Evolutionary conservation across 2,113 vertebrate genomes (phyloP), one percentile per base, ranked within the genome.

Genomic region (Caretta caretta): DNA sequence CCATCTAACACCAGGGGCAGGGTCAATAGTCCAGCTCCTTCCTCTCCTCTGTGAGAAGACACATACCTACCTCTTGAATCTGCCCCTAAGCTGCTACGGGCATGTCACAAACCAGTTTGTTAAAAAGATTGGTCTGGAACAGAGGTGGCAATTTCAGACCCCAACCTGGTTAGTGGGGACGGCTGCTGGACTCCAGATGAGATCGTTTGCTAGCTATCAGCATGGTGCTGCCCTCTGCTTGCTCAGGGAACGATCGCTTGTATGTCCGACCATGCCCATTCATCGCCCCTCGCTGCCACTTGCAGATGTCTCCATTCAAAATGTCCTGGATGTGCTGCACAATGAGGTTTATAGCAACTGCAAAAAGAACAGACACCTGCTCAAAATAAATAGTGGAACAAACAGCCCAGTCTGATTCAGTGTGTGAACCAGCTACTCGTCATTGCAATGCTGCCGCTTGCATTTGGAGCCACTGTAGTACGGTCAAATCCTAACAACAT

Each of bases 311-410:
- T 0, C 99, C 99, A 0, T 98, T 99, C 2, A 99, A 98, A 86
- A 99, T 99, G 98, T 99, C 99, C 82, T 99, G 99, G 75, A 99
- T 99, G 98, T 99, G 99, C 98, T 99, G 99, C 81, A 99, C 99
- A 0, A 99, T 99, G 83, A 99, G 98, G 98, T 99, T 99, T 95
- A 99, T 99, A 62, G 99, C 99, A 76, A 99, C 99, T 99, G 97
- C 7, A 2, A 69, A 54, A 57, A 78, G 83, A 94, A 87, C 0
- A 2, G 38, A n/a, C n/a, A 11, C 50, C 6, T 9, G 8, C 4
- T 22, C 51, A 22, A 53, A 86, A 42, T 85, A 62, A 81, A 50
- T 29, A 0, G 27, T 1, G 1, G 20, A 78, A 84, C 84, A 86
- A 10, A 11, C 59, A 51, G 46, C 65, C 48, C 80, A 35, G 29